Conservation (phyloP, 2,797 vertebrate species). For the Lycodopsis pacificus region DNA sequence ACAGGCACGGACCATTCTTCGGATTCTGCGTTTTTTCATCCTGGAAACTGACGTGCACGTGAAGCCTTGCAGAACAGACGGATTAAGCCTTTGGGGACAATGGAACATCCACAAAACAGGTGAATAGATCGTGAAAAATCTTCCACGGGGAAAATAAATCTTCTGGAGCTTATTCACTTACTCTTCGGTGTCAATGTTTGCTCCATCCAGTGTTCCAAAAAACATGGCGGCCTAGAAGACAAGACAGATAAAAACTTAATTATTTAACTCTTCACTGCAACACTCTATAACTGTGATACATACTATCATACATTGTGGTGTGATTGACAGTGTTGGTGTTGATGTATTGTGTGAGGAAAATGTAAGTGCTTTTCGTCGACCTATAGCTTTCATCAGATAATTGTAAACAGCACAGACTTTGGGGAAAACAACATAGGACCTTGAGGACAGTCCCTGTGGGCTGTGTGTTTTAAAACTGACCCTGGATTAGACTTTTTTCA, state of each 20-base stretch:
- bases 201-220: slow-evolving; percentile 49
- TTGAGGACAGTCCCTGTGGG: background rate
- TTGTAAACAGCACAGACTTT: background rate
- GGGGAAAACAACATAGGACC: background rate
- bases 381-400: background rate
- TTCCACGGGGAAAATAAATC: background rate
- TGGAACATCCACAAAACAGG: slow-evolving; percentile 3
- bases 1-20: slow-evolving; percentile 57
- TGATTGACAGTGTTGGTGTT: background rate
- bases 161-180: slow-evolving; percentile 59
- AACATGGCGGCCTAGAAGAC: slow-evolving; percentile 71
- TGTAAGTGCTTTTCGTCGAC: background rate
- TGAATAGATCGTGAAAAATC: background rate
- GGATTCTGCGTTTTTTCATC: slow-evolving; percentile 29
- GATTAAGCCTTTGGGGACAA: slow-evolving; percentile 65
- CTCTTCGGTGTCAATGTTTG: slow-evolving; percentile 63
- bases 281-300: background rate
- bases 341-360: background rate
- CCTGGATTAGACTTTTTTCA: background rate
- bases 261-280: background rate
- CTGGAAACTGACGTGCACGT: slow-evolving; percentile 57
- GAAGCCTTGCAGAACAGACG: slow-evolving; percentile 77
- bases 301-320: background rate
- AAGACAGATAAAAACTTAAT: background rate
- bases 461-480: background rate